Percentiles rank a stretch among this genome's conserved stretches.
Evolutionary conservation across 2,113 vertebrate species (phyloP).

Genomic region (Nannobrachium achirus): DNA sequence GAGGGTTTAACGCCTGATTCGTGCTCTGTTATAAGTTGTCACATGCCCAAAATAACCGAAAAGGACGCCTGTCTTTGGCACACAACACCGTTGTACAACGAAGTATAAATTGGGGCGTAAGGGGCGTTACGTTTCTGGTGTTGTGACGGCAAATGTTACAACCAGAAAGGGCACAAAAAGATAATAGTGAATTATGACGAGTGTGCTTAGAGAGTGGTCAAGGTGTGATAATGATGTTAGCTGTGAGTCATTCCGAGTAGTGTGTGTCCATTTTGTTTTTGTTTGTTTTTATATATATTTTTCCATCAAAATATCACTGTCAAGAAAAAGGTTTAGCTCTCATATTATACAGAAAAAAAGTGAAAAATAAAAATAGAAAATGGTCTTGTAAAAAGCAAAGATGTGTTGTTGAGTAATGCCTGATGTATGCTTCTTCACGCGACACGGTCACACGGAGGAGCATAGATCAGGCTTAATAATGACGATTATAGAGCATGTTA

Average conservation of each 20-base stretch:
- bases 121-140: background rate
- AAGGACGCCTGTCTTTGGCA: too few relatives aligned
- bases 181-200: slow-evolving; percentile 15
- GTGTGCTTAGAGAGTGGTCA: background rate
- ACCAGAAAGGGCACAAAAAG: slow-evolving; percentile 16
- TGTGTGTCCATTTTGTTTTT: slow-evolving; percentile 31
- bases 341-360: slow-evolving; percentile 40
- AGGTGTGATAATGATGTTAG: slow-evolving; percentile 19
- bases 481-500: slow-evolving; percentile 60
- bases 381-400: slow-evolving; percentile 8
- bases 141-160: slow-evolving; percentile 21
- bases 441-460: too few relatives aligned
- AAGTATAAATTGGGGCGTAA: slow-evolving; percentile 11
- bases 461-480: slow-evolving; percentile 27
- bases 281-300: slow-evolving; percentile 46
- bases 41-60: too few relatives aligned
- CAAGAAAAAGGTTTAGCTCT: slow-evolving; percentile 30
- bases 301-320: slow-evolving; percentile 45
- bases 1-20: background rate
- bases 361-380: slow-evolving; percentile 47
- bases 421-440: too few relatives aligned
- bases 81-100: too few relatives aligned
- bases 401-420: background rate
- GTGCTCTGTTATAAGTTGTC: too few relatives aligned
- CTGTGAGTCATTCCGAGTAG: slow-evolving; percentile 9